Base-by-base conservation (phyloP, 2,113 vertebrate genomes). In the Scomber scombrus region DNA sequence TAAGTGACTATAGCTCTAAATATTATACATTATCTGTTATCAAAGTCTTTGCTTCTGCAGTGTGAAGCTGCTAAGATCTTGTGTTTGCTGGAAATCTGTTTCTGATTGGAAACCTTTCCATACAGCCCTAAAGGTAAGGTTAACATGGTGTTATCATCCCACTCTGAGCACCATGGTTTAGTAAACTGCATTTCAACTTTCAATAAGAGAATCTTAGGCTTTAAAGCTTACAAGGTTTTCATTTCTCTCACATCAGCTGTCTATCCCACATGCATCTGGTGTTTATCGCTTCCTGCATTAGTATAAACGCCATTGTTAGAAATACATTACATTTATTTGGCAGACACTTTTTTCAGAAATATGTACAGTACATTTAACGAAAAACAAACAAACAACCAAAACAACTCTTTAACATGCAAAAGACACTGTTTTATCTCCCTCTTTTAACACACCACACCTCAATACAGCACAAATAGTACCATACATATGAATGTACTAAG, bases 151-250 rank as follows among this genome's bases (percentile, higher is more conserved):
- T 54, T 46, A 54, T 16, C 12, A 40, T 52, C 29, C 43, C 40
- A 40, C 40, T 56, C n/a, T 3, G 29, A 40, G 21, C 46, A 73
- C 3, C 18, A 15, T 8, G 23, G 14, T 60, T 13, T 51, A 49
- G 64, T 64, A 9, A 23, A 57, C 3, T 54, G 5, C 0, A 14
- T 60, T 68, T 21, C 18, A 21, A 16, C 45, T 50, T 40, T 19
- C 5, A 40, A 29, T 21, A 62, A 45, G 7, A 26, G 11, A 68
- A 47, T 31, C 15, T 21, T 1, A 14, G 5, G 50, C 14, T 63
- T 14, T 14, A 34, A 63, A 9, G 16, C 64, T 43, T n/a, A n/a
- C 62, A 79, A 64, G 19, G 15, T 11, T 79, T 65, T 80, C 12
- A 65, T 43, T 66, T 72, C 16, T 65, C 4, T n/a, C 57, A 40